These are phyloP conservation scores for Pteria penguin DNA, from an alignment of 2,888 invertebrate genomes.

Conservation along the genomic window DNA sequence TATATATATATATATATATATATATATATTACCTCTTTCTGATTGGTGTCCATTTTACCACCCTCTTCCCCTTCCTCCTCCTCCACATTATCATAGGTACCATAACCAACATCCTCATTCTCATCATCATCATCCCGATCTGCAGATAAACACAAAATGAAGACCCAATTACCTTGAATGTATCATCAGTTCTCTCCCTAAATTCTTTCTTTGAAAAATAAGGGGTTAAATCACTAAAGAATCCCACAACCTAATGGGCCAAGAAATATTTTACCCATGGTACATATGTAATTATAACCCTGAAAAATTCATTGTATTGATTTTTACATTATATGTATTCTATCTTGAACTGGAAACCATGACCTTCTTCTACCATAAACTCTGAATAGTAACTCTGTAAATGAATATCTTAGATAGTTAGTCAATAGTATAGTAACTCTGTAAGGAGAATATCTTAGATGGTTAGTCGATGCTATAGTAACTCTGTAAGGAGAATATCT, in stretches of 20 bases:
- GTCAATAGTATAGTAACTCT: too few relatives aligned
- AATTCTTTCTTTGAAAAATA: too few relatives aligned
- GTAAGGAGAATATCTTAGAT: too few relatives aligned
- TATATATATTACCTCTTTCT: constrained; percentile 55
- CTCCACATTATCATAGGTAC: constrained; percentile 56
- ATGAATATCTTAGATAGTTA: too few relatives aligned
- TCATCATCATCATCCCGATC: constrained; percentile 57
- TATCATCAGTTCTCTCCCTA: not conserved
- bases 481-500: too few relatives aligned
- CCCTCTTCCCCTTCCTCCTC: constrained; percentile 57
- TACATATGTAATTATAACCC: not conserved
- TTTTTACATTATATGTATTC: too few relatives aligned
- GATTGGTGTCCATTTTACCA: constrained; percentile 35
- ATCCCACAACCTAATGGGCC: not conserved
- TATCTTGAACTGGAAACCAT: too few relatives aligned
- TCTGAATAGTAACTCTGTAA: too few relatives aligned
- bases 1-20: too few relatives aligned
- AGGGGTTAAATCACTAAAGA: not conserved
- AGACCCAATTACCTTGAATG: not conserved
- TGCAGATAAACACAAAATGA: not conserved
- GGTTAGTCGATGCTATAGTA: too few relatives aligned
- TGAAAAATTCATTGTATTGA: too few relatives aligned
- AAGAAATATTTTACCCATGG: not conserved
- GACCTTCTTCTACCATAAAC: too few relatives aligned
- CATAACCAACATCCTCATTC: constrained; percentile 55